phyloP scores from a whole-genome alignment of 2,888 invertebrate genomes.

The Brachylomia viminalis region DNA sequence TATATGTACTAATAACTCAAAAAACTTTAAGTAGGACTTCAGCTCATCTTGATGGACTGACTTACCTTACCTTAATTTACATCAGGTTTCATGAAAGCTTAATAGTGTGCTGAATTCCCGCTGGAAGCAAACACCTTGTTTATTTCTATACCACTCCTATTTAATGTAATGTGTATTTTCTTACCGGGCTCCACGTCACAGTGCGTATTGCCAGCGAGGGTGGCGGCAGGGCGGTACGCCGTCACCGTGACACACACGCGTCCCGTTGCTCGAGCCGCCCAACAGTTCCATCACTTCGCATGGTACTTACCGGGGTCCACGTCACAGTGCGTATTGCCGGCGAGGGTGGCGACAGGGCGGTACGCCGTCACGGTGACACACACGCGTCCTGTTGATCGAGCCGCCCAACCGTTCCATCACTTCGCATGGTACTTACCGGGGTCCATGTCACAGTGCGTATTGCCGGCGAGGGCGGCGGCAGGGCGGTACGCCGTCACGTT shows the following conservation, averaged over 20 bases:
- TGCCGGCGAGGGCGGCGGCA: slow-evolving; percentile 92
- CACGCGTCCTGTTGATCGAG: slow-evolving; percentile 70
- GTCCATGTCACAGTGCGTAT: slow-evolving; percentile 95
- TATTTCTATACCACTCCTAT: not conserved
- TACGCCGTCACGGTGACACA: slow-evolving; percentile 80
- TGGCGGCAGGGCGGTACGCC: slow-evolving; percentile 92
- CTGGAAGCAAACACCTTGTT: not conserved
- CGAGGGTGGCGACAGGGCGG: slow-evolving; percentile 92
- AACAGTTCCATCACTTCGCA: slow-evolving; percentile 94
- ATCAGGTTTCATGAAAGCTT: not conserved
- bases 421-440: slow-evolving; percentile 84
- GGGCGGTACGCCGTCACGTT: slow-evolving; percentile 88
- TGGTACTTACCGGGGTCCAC: slow-evolving; percentile 92
- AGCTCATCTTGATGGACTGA: not conserved
- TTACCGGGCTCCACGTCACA: slow-evolving; percentile 94
- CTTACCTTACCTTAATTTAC: not conserved
- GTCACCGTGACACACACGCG: slow-evolving; percentile 60
- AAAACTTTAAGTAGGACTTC: not conserved
- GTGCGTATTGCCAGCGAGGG: slow-evolving; percentile 92
- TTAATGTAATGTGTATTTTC: not conserved
- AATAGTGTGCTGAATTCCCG: not conserved
- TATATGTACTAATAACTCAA: not conserved
- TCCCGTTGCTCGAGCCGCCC: slow-evolving; percentile 88
- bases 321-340: slow-evolving; percentile 93
- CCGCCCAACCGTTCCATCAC: slow-evolving; percentile 94